Base-by-base conservation (phyloP, 2,888 invertebrate genomes). In the Ectobius pallidus region DNA sequence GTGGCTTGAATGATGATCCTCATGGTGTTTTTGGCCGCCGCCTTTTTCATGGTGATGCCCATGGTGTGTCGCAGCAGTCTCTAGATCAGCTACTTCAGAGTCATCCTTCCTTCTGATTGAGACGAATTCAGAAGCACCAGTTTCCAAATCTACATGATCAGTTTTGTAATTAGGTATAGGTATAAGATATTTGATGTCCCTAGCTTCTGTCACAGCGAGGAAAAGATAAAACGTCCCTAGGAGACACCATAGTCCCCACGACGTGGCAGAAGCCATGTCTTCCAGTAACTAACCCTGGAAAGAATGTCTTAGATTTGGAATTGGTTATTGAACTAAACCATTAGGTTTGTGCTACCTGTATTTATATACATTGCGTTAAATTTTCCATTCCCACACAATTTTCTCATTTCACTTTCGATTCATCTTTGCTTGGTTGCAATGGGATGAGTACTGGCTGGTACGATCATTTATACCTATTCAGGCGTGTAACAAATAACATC, bases 1-100 rank as follows among this genome's bases (percentile, higher is more conserved):
- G 79, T 92, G 88, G 44, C 89, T 88, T 73, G 88, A 87, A 80
- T 91, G 89, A 78, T 91, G 90, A 73, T 90, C 87, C 1, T 86
- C 86, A 77, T 90, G 89, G 78, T 91, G 89, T 73, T 89, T 88
- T 77, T 89, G 87, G 0, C 92, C 92, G n/a, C 90, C 91, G 20
- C 90, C 91, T 70, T 86, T 85, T 80, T 90, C 90, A 78, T 88
- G 87, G 77, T 87, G 86, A 75, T 71, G 74, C 25, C 72, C 74
- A 14, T 73, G 73, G 25, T 73, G 71, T 22, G 61, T 63, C 3
- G 73, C 74, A 7, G 75, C 76, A 16, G 72, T 68, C 11, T 49
- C 71, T 11, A 73, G 63, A 75, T 91, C 90, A 1, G 81, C 81
- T 3, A 75, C 73, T 70, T 78, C 79, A 9, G 80, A 76, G 67